Conservation (phyloP, 1,140 invertebrate genomes). For the Popillia japonica region DNA sequence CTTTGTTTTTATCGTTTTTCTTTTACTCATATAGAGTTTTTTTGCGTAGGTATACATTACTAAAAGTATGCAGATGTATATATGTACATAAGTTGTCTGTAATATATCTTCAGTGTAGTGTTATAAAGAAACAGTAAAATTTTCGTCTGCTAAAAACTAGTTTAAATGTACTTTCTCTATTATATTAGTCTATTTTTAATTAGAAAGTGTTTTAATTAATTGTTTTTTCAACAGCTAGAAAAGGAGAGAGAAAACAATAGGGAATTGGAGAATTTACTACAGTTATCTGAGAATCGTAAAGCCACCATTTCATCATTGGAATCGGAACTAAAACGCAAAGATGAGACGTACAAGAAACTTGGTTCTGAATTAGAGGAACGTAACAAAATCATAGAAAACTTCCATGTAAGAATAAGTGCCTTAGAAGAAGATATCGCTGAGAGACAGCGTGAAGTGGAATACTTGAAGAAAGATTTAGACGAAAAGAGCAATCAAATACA, state of each 20-base stretch:
- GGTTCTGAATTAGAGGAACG: slow-evolving; percentile 51
- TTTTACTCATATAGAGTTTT: too few relatives aligned
- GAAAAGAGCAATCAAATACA: slow-evolving; percentile 55
- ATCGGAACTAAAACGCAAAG: slow-evolving; percentile 37
- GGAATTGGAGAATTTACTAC: slow-evolving; percentile 36
- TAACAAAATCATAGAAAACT: slow-evolving; percentile 26
- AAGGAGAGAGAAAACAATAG: slow-evolving; percentile 34
- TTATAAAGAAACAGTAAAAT: too few relatives aligned
- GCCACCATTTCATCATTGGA: background rate
- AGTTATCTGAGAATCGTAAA: slow-evolving; percentile 20
- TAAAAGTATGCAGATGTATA: too few relatives aligned
- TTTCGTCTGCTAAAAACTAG: too few relatives aligned
- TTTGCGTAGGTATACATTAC: too few relatives aligned
- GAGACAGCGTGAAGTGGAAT: slow-evolving; percentile 44
- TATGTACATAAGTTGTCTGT: too few relatives aligned
- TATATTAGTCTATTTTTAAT: too few relatives aligned
- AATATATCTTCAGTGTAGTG: too few relatives aligned
- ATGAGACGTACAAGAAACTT: slow-evolving; percentile 42
- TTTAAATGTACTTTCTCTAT: too few relatives aligned
- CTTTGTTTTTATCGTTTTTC: too few relatives aligned
- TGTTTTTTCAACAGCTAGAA: slow-evolving; percentile 23
- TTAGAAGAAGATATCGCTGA: slow-evolving; percentile 41
- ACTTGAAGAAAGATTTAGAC: slow-evolving; percentile 53
- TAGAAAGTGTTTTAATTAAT: background rate
- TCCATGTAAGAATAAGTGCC: slow-evolving; percentile 24